Evolutionary conservation across 2,888 invertebrate genomes (phyloP), one percentile per base, ranked within the genome.

Genomic region (Clepsis dumicolana): DNA sequence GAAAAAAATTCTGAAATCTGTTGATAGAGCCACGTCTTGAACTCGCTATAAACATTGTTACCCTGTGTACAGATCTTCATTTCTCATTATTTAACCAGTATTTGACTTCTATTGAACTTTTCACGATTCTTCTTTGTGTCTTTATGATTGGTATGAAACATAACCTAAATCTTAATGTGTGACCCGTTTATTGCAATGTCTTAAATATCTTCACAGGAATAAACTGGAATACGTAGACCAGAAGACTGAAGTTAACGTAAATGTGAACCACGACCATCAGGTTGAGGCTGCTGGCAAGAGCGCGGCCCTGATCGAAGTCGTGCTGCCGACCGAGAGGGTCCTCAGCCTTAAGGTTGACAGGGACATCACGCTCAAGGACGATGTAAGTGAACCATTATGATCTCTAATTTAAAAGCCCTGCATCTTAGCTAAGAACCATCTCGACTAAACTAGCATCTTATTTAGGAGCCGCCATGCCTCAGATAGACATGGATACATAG

Each of bases 241-340:
- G 75, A 89, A 84, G 65, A 84, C 89, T 0, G 91, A 93, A 68
- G 48, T 93, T 10, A 89, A 90, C 72, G 62, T 92, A 0, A 81
- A 81, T 50, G 60, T 92, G 0, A 81, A 81, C 57, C 76, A 82
- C 18, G 85, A 86, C 1, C 88, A 88, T 5, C 76, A 73, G 0
- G 56, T 79, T 16, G 65, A 72, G 0, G 38, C 79, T 0, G 73
- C 76, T 0, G 89, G 91, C 68, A 90, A 91, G 66, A 79, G 79
- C 0, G 77, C 81, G 29, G 85, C 81, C 0, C 77, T 84, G n/a
- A 75, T 91, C 0, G 94, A 94, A 60, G 50, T 94, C 0, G 86
- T 91, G 0, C 80, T 94, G 44, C 94, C 94, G 1, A 89, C 87
- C 8, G 90, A 92, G 54, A 80, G 94, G 1, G 86, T 86, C 54